Conservation (phyloP, 2,888 invertebrate genomes). For the Falcaria lacertinaria region DNA sequence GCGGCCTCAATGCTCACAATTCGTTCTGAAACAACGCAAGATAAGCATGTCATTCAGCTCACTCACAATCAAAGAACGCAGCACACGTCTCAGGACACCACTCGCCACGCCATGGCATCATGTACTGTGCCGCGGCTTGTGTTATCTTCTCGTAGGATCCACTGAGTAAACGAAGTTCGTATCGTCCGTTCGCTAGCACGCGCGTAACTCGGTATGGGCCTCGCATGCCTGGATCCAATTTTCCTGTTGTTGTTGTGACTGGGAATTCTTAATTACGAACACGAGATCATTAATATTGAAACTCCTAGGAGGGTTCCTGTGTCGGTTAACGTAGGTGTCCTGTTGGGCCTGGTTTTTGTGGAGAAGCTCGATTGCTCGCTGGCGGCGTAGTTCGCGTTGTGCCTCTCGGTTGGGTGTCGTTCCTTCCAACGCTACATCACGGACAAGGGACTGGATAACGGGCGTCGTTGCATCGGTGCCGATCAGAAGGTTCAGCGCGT, state of each 20-base stretch:
- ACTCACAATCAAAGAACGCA: constrained; percentile 6
- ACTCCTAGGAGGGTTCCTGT: neutral
- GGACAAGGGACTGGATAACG: neutral
- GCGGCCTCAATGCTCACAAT: too few relatives aligned
- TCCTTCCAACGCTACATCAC: neutral
- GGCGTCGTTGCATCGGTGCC: constrained; percentile 2
- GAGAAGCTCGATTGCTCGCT: constrained; percentile 4
- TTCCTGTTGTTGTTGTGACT: constrained; percentile 6
- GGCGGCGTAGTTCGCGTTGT: constrained; percentile 1
- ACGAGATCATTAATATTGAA: neutral
- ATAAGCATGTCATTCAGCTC: neutral
- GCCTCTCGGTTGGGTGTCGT: constrained; percentile 2
- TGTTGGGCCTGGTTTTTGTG: constrained; percentile 6
- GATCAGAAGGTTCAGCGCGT: constrained; percentile 1
- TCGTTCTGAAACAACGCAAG: too few relatives aligned
- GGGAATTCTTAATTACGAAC: constrained; percentile 5
- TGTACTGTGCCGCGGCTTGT: constrained; percentile 8
- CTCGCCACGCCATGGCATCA: constrained; percentile 6
- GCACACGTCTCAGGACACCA: constrained; percentile 9
- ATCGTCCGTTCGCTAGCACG: constrained; percentile 6
- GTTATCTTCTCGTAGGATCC: constrained; percentile 14
- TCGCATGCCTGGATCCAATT: constrained; percentile 11
- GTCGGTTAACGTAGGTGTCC: neutral
- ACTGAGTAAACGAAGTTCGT: constrained; percentile 10
- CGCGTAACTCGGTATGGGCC: constrained; percentile 11